Evolutionary conservation across 2,797 vertebrate species (phyloP), one percentile per base, ranked within the genome.

Genomic region (Percopsis omiscomaycus): DNA sequence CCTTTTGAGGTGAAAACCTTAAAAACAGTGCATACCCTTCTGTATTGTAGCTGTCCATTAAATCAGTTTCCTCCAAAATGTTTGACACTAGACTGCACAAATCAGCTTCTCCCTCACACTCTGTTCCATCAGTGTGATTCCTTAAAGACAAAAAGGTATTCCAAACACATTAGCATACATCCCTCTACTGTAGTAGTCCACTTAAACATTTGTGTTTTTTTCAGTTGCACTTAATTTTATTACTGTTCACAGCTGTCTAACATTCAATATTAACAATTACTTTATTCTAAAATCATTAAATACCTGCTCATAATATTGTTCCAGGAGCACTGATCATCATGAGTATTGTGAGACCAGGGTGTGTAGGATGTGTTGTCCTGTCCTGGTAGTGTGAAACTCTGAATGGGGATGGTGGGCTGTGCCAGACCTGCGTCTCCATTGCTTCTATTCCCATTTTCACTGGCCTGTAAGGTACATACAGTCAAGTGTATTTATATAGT

Each of bases 11-110:
- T 12, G 15, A 55, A 78, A 62, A 72, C 60, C 13, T 45, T 59
- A 45, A 74, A 32, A 84, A 93, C 95, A 88, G 32, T 37, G 32
- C 32, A 37, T 92, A 98, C 97, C 95, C 92, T 58, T 95, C 92
- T 85, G 84, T 84, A 86, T 90, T 92, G 81, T 85, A 93, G 0
- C 82, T 84, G 69, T 95, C 93, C 14, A 87, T 75, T 64, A 94
- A 92, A 66, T 95, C 93, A 78, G 91, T 89, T 66, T 97, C 96
- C 75, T 95, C 96, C 84, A 98, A 88, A 87, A 98, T 98, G 81
- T 94, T 92, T 75, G 96, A 95, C 68, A 98, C 96, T 5, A 98
- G 92, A 71, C 93, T 93, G 81, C 95, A 94, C 6, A 98, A 91
- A 86, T 98, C 95, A 74, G 91, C 87, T 86, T 98, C 95, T 81